Conservation (phyloP, 2,888 invertebrate genomes). For the Heliconius charithonia region DNA sequence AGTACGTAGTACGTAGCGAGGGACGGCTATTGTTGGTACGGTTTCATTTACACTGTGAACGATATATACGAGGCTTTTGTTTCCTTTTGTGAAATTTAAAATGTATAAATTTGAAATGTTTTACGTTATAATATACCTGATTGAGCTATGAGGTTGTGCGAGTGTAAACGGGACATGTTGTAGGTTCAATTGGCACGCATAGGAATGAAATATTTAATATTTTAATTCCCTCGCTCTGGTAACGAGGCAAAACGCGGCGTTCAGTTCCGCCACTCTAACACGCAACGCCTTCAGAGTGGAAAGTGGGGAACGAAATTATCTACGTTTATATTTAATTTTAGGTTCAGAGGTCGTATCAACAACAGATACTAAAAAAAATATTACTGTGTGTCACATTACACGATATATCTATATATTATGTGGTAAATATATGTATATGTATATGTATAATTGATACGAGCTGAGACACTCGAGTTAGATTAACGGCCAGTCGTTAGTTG, state of each 20-base stretch:
- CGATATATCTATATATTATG: too few relatives aligned
- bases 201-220: neutral
- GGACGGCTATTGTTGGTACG: constrained; percentile 9
- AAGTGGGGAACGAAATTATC: neutral
- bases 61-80: neutral
- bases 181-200: neutral
- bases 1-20: neutral
- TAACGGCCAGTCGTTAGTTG: constrained; percentile 1
- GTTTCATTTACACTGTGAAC: constrained; percentile 22
- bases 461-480: constrained; percentile 3
- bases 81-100: neutral
- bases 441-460: neutral
- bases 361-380: too few relatives aligned
- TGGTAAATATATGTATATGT: too few relatives aligned
- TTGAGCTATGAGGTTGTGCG: neutral
- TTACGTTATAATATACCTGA: neutral
- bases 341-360: neutral
- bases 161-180: neutral
- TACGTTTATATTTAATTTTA: neutral
- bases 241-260: neutral
- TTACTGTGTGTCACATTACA: too few relatives aligned
- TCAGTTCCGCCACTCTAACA: neutral
- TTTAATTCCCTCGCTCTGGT: neutral
- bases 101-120: neutral
- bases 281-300: neutral